Evolutionary conservation across 2,888 invertebrate species (phyloP).

Genomic region (Noctuana brunneofusca): DNA sequence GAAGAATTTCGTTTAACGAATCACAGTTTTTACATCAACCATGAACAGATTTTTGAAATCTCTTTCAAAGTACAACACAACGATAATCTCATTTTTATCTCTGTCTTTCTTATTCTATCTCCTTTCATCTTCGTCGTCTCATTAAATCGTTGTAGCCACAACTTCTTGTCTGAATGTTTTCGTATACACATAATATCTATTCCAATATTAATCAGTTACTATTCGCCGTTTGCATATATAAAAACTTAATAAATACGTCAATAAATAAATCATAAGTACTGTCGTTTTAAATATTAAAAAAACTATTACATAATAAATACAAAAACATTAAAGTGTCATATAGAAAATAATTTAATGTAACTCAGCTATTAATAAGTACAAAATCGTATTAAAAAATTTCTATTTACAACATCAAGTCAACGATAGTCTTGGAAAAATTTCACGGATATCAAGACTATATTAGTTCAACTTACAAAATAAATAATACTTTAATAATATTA

Average conservation of each 20-base stretch:
- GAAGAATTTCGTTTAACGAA: conserved; percentile 39
- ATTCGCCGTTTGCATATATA: conserved; percentile 15
- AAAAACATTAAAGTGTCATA: conserved; percentile 8
- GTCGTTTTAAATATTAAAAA: conserved; percentile 9
- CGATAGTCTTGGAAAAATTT: conserved; percentile 15
- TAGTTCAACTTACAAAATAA: conserved; percentile 17
- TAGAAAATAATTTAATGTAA: conserved; percentile 27
- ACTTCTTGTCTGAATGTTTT: neutral
- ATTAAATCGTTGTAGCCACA: neutral
- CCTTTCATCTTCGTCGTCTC: conserved; percentile 12
- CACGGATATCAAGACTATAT: conserved; percentile 1
- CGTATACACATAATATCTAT: conserved; percentile 11
- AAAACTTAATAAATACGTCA: conserved; percentile 31
- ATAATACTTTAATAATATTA: conserved; percentile 38
- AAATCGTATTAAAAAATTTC: conserved; percentile 49
- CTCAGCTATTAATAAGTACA: conserved; percentile 61
- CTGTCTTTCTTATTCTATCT: neutral
- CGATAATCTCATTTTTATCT: neutral
- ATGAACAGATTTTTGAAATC: conserved; percentile 13
- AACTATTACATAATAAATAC: conserved; percentile 26
- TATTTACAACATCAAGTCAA: conserved; percentile 33
- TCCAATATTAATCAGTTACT: conserved; percentile 43
- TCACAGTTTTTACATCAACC: conserved; percentile 46
- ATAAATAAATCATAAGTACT: conserved; percentile 33
- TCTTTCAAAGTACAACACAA: conserved; percentile 4